Conservation (phyloP, 2,888 invertebrate species). For the Mycogona germanica region DNA sequence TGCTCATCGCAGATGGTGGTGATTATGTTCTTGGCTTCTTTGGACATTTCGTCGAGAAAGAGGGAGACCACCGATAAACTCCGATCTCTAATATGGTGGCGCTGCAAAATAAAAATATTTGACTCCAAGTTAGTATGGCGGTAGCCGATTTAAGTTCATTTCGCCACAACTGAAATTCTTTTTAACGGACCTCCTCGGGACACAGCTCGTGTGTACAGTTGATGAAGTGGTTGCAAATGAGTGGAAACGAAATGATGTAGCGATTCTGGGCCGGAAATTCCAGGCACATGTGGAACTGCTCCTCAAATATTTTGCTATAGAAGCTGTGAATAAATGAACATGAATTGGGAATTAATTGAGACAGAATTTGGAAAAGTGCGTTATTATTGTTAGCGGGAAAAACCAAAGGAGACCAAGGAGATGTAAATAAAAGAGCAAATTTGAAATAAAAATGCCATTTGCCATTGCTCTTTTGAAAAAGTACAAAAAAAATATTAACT, state of each 20-base stretch:
- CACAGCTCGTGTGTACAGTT: conserved; percentile 96
- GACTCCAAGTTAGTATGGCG: no score
- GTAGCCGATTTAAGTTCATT: no score
- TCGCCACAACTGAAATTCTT: no score
- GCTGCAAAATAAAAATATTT: conserved; percentile 31
- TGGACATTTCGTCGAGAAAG: conserved; percentile 97
- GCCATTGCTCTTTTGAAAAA: no score
- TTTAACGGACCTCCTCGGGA: conserved; percentile 75
- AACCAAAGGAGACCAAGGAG: background rate
- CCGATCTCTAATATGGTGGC: conserved; percentile 89
- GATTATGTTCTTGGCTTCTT: conserved; percentile 96
- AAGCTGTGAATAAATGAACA: conserved; percentile 43
- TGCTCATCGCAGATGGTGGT: conserved; percentile 98
- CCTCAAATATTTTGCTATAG: conserved; percentile 92
- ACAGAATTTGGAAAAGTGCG: conserved; percentile 5
- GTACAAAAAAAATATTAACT: no score
- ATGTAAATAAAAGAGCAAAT: no score
- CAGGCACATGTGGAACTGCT: conserved; percentile 96
- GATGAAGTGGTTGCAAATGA: conserved; percentile 96
- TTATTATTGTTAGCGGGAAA: background rate
- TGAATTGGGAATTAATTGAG: conserved; percentile 10
- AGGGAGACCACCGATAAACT: conserved; percentile 93
- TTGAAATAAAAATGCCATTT: no score
- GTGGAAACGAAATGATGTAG: conserved; percentile 93
- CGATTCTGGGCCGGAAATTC: conserved; percentile 98